Conservation (phyloP, 2,888 invertebrate genomes). For the Leucophenga maculata region DNA sequence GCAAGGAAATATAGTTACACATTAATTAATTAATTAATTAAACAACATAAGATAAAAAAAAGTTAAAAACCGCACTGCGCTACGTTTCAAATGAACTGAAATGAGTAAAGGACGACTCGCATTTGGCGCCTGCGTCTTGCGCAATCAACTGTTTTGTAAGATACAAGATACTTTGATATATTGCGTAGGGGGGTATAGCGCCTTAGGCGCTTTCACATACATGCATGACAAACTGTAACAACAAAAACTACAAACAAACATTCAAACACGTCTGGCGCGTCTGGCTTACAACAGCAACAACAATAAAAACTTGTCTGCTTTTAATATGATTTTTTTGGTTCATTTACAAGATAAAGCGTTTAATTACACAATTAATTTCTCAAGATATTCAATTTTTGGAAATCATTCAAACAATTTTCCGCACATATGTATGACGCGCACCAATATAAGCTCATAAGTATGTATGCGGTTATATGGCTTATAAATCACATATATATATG, state of each 20-base stretch:
- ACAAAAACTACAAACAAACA: background rate
- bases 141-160: background rate
- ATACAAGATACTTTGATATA: background rate
- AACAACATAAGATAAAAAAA: background rate
- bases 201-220: slow-evolving; percentile 8
- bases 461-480: too few species aligned
- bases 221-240: background rate
- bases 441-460: background rate
- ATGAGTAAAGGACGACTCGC: background rate
- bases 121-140: slow-evolving; percentile 15
- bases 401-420: slow-evolving; percentile 18
- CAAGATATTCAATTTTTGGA: background rate
- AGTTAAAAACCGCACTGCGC: background rate
- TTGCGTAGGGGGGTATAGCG: slow-evolving; percentile 10
- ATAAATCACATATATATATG: too few species aligned
- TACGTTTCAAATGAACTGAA: background rate
- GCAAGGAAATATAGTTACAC: background rate
- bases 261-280: background rate
- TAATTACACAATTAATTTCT: slow-evolving; percentile 20
- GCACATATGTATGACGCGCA: background rate
- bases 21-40: too few species aligned
- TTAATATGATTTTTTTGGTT: background rate
- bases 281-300: background rate
- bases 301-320: background rate
- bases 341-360: slow-evolving; percentile 1